Evolutionary conservation across 2,797 vertebrate genomes (phyloP).

Genomic region (Chanos chanos): DNA sequence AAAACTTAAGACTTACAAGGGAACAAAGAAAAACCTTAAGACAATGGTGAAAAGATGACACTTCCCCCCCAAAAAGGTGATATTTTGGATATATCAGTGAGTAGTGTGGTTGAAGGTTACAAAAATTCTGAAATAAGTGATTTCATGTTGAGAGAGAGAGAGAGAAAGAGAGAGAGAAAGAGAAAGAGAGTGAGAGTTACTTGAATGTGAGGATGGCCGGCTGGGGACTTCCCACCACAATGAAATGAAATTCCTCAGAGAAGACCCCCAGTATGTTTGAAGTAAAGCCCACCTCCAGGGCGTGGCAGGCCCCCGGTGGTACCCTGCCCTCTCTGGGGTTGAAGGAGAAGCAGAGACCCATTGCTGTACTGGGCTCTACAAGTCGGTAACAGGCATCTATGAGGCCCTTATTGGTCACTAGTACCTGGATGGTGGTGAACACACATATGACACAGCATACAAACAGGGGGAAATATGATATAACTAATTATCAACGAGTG

Average conservation of each 20-base stretch:
- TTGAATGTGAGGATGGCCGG: constrained; percentile 64
- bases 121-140: no score
- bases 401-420: constrained; percentile 77
- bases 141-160: neutral
- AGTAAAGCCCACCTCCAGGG: constrained; percentile 71
- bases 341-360: constrained; percentile 76
- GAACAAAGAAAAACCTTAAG: neutral
- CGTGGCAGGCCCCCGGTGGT: constrained; percentile 60
- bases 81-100: no score
- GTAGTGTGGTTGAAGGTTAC: no score
- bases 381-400: constrained; percentile 75
- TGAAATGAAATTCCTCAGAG: constrained; percentile 72
- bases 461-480: neutral
- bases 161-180: constrained; percentile 12
- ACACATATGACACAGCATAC: neutral
- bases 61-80: no score
- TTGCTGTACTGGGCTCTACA: constrained; percentile 52
- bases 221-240: constrained; percentile 65
- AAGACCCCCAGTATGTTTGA: constrained; percentile 73
- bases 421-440: constrained; percentile 58
- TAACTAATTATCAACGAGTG: no score
- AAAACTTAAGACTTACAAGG: constrained; percentile 9
- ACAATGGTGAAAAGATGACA: constrained; percentile 4
- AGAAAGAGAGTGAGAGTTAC: constrained; percentile 48
- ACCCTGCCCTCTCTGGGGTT: constrained; percentile 73